phyloP scores from a whole-genome alignment of 2,797 vertebrate species.

The Jordanella pulchra region DNA sequence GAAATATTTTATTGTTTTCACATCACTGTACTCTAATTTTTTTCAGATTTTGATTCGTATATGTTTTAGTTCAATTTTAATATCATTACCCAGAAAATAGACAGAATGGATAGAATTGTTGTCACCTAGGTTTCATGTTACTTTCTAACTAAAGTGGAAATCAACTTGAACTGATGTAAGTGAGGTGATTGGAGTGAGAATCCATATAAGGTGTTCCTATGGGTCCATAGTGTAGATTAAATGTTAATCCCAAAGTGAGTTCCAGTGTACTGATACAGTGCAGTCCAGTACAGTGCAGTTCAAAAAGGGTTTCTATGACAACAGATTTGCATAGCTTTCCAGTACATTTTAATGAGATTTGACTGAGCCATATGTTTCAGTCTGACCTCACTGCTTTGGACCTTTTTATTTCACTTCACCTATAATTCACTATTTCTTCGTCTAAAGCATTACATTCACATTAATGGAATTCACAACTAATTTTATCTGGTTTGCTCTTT shows the following conservation, averaged over 20 bases:
- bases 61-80: neutral
- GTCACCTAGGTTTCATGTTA: slow-evolving; percentile 7
- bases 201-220: slow-evolving; percentile 28
- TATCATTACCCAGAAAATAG: neutral
- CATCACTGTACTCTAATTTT: neutral
- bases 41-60: neutral
- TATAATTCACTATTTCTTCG: neutral
- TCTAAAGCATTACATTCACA: neutral
- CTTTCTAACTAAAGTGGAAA: neutral
- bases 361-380: slow-evolving; percentile 45
- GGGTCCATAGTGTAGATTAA: slow-evolving; percentile 11
- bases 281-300: slow-evolving; percentile 21
- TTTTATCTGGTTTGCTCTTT: neutral
- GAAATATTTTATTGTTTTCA: neutral
- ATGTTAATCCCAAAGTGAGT: slow-evolving; percentile 25
- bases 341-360: slow-evolving; percentile 74
- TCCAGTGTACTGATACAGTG: slow-evolving; percentile 3
- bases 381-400: slow-evolving; percentile 30
- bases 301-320: slow-evolving; percentile 45
- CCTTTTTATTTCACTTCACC: slow-evolving; percentile 4
- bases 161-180: slow-evolving; percentile 13
- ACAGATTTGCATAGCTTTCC: slow-evolving; percentile 70
- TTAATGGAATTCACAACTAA: neutral
- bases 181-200: slow-evolving; percentile 33
- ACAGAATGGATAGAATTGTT: neutral